Evolutionary conservation across 2,888 invertebrate species (phyloP), one percentile per base, ranked within the genome.

Genomic region (Sesamia inferens): DNA sequence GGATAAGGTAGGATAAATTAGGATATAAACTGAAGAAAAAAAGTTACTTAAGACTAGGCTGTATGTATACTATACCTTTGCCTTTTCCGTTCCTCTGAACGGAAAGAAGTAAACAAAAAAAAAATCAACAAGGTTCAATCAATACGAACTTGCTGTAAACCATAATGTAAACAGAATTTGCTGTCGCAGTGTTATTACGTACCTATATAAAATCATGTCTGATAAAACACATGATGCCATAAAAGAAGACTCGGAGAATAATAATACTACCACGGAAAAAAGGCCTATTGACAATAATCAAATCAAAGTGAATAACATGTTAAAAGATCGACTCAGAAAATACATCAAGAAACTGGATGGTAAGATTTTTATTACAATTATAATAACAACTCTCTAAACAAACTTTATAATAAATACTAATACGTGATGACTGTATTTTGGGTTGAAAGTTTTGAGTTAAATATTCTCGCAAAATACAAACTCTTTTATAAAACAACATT

Each of bases 311-410:
- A 94, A 94, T 71, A 93, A 93, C 72, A 93, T 94, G 84, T 82
- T 97, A 64, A 97, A 97, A 90, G 92, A 93, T 74, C 90, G 96
- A 31, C 92, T 97, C 55, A 91, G 94, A 85, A 95, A 94, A 87
- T 97, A 96, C 83, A 93, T 97, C 3, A 94, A 96, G 84, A 96
- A 95, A 84, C 87, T 96, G 44, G 95, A 96, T 86, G 96, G 97
- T 96, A 91, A 88, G 83, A 42, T 22, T n/a, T 24, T 10, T n/a
- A 19, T 16, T 13, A n/a, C 44, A 19, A 16, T 11, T n/a, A n/a
- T 4, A 8, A 14, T 4, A 39, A 16, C 39, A n/a, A 11, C 54
- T n/a, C 59, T 42, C n/a, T 11, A 5, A 6, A 10, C 5, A 31
- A 24, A 11, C 1, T 0, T 19, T 42, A 11, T 31, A 24, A 0